phyloP scores from a whole-genome alignment of 2,888 invertebrate genomes.

The Urechis unicinctus region DNA sequence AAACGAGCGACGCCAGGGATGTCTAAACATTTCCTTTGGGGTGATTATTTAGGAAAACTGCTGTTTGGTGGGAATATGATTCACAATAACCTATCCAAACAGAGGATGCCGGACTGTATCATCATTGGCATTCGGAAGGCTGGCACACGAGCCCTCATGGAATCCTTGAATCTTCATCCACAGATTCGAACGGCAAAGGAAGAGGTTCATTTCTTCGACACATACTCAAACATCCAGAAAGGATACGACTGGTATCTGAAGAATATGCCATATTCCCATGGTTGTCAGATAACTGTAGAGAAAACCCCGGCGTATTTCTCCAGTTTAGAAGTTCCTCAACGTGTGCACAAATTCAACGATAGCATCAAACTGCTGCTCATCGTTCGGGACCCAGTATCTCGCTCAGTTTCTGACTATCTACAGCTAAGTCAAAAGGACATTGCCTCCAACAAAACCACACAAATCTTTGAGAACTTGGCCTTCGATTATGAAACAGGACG shows the following conservation, averaged over 20 bases:
- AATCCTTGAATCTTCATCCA: slow-evolving; percentile 44
- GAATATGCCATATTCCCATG: slow-evolving; percentile 88
- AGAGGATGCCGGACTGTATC: not conserved
- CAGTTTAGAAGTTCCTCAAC: slow-evolving; percentile 88
- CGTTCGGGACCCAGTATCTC: slow-evolving; percentile 88
- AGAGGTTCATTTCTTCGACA: slow-evolving; percentile 84
- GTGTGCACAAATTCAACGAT: slow-evolving; percentile 89
- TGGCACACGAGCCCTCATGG: slow-evolving; percentile 26
- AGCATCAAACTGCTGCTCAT: slow-evolving; percentile 82
- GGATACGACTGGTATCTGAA: slow-evolving; percentile 85
- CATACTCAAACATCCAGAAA: slow-evolving; percentile 66
- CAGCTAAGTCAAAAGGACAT: slow-evolving; percentile 65
- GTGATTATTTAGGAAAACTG: too few species aligned
- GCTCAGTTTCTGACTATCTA: slow-evolving; percentile 96
- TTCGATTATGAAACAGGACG: slow-evolving; percentile 35
- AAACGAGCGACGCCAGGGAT: too few species aligned
- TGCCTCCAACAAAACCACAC: not conserved
- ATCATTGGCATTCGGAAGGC: not conserved
- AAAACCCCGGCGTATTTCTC: slow-evolving; percentile 98
- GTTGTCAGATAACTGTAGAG: slow-evolving; percentile 89
- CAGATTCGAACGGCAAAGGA: slow-evolving; percentile 86
- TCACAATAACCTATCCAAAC: not conserved
- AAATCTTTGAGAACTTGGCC: slow-evolving; percentile 47
- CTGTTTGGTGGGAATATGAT: not conserved
- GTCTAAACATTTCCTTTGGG: too few species aligned